Evolutionary conservation across 1,140 invertebrate species (phyloP), one percentile per base, ranked within the genome.

Genomic region (Brachionus calyciflorus): DNA sequence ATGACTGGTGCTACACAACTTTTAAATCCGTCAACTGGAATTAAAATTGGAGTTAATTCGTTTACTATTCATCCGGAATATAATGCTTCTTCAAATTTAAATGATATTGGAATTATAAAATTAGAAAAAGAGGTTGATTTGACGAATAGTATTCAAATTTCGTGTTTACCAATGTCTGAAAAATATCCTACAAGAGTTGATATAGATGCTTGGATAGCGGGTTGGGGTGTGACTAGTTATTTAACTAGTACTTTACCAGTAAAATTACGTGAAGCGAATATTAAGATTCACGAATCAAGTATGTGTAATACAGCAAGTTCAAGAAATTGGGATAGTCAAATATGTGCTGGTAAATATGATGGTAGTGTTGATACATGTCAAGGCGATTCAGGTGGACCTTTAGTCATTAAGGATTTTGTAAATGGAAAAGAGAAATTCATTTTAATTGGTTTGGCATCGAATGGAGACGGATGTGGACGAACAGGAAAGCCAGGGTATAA

Each of bases 291-390:
- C n/a, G n/a, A n/a, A n/a, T n/a, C n/a, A n/a, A n/a, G n/a, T n/a
- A n/a, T n/a, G n/a, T n/a, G n/a, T n/a, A n/a, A n/a, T n/a, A n/a
- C 30, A 6, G 2, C 69, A 0, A n/a, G 46, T 33, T 19, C 37
- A 14, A 12, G 49, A 55, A 24, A 73, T 41, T 73, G 69, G 69
- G 37, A 73, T 1, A 30, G 37, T 14, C 69, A 73, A 55, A 73
- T 76, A 28, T 76, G 73, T 48, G 51, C 73, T 24, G 73, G 73
- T 0, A 26, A 41, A 19, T 28, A 51, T 14, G 10, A 14, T 28
- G 73, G 73, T 48, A 51, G 73, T 28, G 9, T 44, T n/a, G 73
- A 76, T 44, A 55, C 49, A 14, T 76, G 73, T 48, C 51, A 55
- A 57, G 69, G 69, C 9, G 69, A 73, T 55, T 73, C 69, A 10